Conservation (phyloP, 2,888 invertebrate species). For the Lapara coniferarum region DNA sequence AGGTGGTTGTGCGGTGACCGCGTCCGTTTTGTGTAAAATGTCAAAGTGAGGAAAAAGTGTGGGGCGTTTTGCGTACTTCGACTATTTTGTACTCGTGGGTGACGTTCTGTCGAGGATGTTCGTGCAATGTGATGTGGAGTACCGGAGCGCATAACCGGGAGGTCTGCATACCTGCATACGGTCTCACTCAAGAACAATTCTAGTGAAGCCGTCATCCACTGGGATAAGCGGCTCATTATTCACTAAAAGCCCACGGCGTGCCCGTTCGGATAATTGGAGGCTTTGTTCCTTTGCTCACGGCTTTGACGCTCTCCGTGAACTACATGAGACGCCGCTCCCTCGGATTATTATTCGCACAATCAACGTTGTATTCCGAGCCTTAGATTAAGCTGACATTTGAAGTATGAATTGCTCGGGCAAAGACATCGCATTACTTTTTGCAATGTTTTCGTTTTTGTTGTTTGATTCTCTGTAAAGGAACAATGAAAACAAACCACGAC, state of each 20-base stretch:
- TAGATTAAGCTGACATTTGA: slow-evolving; percentile 75
- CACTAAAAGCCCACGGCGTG: slow-evolving; percentile 82
- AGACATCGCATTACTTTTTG: slow-evolving; percentile 63
- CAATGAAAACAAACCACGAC: slow-evolving; percentile 47
- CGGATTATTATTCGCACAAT: slow-evolving; percentile 78
- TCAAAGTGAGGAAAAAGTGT: slow-evolving; percentile 69
- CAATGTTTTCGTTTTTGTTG: slow-evolving; percentile 47
- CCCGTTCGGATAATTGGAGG: slow-evolving; percentile 79
- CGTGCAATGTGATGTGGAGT: slow-evolving; percentile 30
- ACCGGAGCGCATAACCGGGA: slow-evolving; percentile 48
- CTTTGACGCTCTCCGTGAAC: slow-evolving; percentile 72
- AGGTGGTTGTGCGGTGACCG: slow-evolving; percentile 66
- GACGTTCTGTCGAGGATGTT: slow-evolving; percentile 4
- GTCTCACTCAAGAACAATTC: slow-evolving; percentile 73
- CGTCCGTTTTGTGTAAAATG: slow-evolving; percentile 72
- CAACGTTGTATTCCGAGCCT: slow-evolving; percentile 65
- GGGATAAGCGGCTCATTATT: slow-evolving; percentile 82
- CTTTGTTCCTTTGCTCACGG: slow-evolving; percentile 78
- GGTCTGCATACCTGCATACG: slow-evolving; percentile 57
- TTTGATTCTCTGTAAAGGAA: slow-evolving; percentile 45
- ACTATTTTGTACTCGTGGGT: background rate
- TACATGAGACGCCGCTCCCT: slow-evolving; percentile 57
- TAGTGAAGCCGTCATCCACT: slow-evolving; percentile 73
- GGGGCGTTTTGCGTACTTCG: slow-evolving; percentile 59
- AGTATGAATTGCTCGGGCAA: slow-evolving; percentile 65